phyloP scores from a whole-genome alignment of 2,888 invertebrate genomes.

The Lochmaea capreae region DNA sequence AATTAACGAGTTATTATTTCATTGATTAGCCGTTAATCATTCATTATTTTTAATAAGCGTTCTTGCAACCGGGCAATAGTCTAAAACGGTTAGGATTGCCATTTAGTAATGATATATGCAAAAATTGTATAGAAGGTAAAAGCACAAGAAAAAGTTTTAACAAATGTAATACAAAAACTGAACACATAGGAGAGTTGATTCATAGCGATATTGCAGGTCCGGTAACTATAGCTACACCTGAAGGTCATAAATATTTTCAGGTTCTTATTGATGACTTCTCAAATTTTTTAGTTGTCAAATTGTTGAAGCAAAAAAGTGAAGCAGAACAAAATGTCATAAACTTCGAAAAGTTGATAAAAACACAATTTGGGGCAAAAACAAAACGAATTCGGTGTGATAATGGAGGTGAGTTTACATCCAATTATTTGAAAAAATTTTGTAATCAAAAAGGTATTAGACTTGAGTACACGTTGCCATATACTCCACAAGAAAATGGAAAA shows the following conservation, averaged over 20 bases:
- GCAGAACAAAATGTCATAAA: too few species aligned
- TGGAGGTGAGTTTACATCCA: slow-evolving; percentile 42
- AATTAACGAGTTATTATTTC: too few species aligned
- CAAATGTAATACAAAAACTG: background rate
- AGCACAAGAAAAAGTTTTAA: slow-evolving; percentile 21
- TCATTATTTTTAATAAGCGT: too few species aligned
- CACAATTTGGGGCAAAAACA: slow-evolving; percentile 38
- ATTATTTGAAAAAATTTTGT: slow-evolving; percentile 32
- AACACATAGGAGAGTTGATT: too few species aligned
- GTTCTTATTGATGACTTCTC: too few species aligned
- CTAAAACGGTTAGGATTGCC: slow-evolving; percentile 18
- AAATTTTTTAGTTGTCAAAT: too few species aligned
- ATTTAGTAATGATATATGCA: slow-evolving; percentile 11
- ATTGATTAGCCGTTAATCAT: too few species aligned
- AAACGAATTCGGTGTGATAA: slow-evolving; percentile 39
- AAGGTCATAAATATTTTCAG: too few species aligned
- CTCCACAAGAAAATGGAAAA: slow-evolving; percentile 48
- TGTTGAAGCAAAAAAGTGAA: too few species aligned
- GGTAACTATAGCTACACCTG: too few species aligned
- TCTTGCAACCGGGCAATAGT: too few species aligned
- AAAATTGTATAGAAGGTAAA: slow-evolving; percentile 21
- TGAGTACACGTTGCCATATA: slow-evolving; percentile 45
- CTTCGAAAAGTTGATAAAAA: slow-evolving; percentile 3
- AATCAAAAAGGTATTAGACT: background rate
- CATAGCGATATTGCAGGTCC: too few species aligned